Evolutionary conservation across 2,113 vertebrate genomes (phyloP).

Genomic region (Chloropsis cyanopogon): DNA sequence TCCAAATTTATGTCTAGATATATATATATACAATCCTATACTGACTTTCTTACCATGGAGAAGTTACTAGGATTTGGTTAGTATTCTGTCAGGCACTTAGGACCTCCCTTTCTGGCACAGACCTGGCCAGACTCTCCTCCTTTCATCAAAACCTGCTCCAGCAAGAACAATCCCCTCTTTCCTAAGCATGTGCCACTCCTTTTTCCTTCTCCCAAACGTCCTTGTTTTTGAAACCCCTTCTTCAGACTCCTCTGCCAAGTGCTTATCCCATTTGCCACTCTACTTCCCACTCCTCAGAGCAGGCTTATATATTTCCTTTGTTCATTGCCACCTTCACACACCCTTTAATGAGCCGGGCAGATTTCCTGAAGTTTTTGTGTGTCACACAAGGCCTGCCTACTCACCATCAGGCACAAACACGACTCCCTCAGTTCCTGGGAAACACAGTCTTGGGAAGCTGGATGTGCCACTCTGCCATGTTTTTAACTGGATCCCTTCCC

Average conservation of each 20-base stretch:
- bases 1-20: background rate
- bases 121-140: background rate
- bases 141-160: background rate
- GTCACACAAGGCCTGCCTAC: background rate
- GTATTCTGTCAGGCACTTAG: background rate
- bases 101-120: background rate
- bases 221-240: background rate
- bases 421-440: background rate
- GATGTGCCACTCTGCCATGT: fast-evolving
- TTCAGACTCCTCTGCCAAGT: background rate
- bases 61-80: background rate
- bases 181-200: background rate
- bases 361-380: background rate
- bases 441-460: background rate
- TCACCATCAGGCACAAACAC: background rate
- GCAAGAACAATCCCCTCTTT: background rate
- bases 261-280: background rate
- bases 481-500: background rate
- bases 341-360: background rate
- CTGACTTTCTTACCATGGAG: background rate
- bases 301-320: slow-evolving; percentile 22
- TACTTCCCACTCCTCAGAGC: background rate
- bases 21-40: background rate
- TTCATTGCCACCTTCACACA: background rate
- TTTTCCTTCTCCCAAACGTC: background rate